Evolutionary conservation across 2,888 invertebrate species (phyloP).

Genomic region (Trichogramma evanescens): DNA sequence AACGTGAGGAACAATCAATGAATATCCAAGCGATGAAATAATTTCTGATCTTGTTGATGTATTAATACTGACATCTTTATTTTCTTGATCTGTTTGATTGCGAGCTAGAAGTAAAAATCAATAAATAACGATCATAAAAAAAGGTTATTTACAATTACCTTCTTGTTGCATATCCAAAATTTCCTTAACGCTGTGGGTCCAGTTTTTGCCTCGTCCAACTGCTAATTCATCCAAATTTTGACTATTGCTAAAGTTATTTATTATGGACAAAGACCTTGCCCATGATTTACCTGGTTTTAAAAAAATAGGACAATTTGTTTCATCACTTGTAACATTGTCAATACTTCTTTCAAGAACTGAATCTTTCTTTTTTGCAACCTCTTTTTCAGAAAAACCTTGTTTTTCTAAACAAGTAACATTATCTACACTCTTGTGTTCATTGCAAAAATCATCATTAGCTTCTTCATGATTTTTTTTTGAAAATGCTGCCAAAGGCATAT

Average conservation of each 20-base stretch:
- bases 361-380: constrained; percentile 10
- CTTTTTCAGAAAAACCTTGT: background rate
- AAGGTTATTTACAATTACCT: constrained; percentile 35
- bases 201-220: constrained; percentile 51
- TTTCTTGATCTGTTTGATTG: too few species aligned
- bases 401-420: background rate
- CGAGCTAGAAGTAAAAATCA: background rate
- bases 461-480: background rate
- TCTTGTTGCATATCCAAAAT: constrained; percentile 53
- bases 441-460: background rate
- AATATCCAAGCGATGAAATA: too few species aligned
- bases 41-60: too few species aligned
- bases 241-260: constrained; percentile 49
- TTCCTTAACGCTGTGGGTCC: constrained; percentile 52
- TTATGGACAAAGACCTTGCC: constrained; percentile 59
- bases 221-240: constrained; percentile 48
- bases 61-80: too few species aligned
- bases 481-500: too few species aligned
- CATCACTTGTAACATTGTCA: background rate
- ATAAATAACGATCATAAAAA: background rate
- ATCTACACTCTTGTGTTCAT: too few species aligned
- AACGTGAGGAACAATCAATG: background rate
- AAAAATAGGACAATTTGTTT: constrained; percentile 35
- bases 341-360: background rate
- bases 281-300: constrained; percentile 63